Base-by-base conservation (phyloP, 92 coral and sea anemone species). In the Diadumene lineata region DNA sequence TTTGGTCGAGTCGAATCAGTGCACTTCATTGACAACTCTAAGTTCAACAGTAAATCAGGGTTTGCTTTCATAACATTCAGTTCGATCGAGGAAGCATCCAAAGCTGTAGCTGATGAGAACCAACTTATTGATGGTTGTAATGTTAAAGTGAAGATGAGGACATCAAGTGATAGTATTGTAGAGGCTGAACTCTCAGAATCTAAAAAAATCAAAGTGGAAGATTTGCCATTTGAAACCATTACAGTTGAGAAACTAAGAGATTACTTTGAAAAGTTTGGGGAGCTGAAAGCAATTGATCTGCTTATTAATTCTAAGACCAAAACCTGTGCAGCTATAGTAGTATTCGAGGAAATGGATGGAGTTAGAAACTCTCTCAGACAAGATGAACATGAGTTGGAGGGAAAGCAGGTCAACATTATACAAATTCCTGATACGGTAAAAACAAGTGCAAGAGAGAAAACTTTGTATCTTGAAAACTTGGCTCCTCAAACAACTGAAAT, bases 1-100 rank as follows among this genome's bases (percentile, higher is more conserved):
- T 86, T 86, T 66, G 90, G 90, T 27, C 38, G 28, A 30, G 60
- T 86, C 30, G 81, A 83, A 19, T 44, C 82, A 18, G 86, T 86
- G 60, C 73, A 86, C 55, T 76, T 86, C 33, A 76, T 81, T 22
- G 81, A 62, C 11, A 75, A 69, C 19, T 34, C 62, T 11, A 83
- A 72, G 50, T 48, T 73, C 24, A 33, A 73, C 34, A 57, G 78
- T 28, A 69, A 76, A 33, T 67, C 86, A 51, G 84, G 84, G 11
- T 83, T 74, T 58, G 86, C 70, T 4, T 81, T 81, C 57, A 80
- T 86, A 9, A 86, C 84, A 24, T 86, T 70, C 50, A 34, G 43
- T 31, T 31, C 86, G 0, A 64, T 61, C 16, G 92, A 81, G 27
- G 88, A 84, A 55, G 87, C 86, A 22, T 44, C 50, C 23, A 84